Evolutionary conservation across 2,888 invertebrate species (phyloP), one percentile per base, ranked within the genome.

Genomic region (Tipula unca): DNA sequence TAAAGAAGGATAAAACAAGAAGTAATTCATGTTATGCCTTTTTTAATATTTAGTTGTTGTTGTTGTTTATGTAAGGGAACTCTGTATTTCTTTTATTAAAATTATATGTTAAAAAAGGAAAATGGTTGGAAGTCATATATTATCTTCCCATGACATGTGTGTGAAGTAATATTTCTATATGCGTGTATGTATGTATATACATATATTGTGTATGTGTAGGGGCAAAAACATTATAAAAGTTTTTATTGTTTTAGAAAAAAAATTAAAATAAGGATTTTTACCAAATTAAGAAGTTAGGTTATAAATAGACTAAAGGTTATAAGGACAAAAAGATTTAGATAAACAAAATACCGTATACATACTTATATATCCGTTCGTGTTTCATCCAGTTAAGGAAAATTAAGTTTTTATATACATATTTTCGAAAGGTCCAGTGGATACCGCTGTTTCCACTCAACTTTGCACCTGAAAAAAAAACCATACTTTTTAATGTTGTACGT

Each of bases 221-320:
- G 25, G 69, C 3, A 69, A 69, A 20, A 20, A 1, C n/a, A 17
- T 48, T 48, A 17, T 17, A 17, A 48, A 48, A 48, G 17, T 48
- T 69, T 69, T 69, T 69, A 69, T 69, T 69, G 69, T 69, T 25
- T 69, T 25, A 69, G 69, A 69, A 25, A 25, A 69, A 69, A 69
- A 69, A 69, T 1, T 0, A 1, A 32, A 32, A 32, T 32, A 32
- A 32, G 69, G 25, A 69, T 69, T 69, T n/a, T 69, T 25, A 69
- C 69, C 20, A 69, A 69, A 69, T 69, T 69, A 69, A 69, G 25
- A 69, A 69, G 69, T 69, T 69, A 69, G 69, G 69, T 25, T 69
- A 69, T 69, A 69, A 69, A 69, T 69, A 69, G 69, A 69, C 69
- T 69, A 69, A 69, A 69, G 69, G 69, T 69, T 69, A 25, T n/a